Conservation (phyloP, 2,888 invertebrate genomes). For the Aphrophora alni region DNA sequence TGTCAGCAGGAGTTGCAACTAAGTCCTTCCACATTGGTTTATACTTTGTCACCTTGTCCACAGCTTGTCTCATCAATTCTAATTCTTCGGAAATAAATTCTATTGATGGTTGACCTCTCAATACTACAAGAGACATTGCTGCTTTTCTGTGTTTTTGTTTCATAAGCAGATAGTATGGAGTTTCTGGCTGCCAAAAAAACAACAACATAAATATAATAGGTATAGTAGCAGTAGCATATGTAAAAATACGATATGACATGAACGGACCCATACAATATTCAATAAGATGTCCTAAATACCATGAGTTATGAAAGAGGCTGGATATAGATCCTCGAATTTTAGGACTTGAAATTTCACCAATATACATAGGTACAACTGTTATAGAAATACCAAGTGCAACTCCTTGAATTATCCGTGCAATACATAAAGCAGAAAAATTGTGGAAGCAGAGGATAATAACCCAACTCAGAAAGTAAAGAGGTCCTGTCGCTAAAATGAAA, state of each 20-base stretch:
- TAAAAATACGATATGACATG: slow-evolving; percentile 24
- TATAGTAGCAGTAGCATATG: slow-evolving; percentile 21
- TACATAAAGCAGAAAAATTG: slow-evolving; percentile 43
- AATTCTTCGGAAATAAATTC: slow-evolving; percentile 29
- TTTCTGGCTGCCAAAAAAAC: slow-evolving; percentile 24
- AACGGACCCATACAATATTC: slow-evolving; percentile 40
- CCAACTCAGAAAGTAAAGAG: slow-evolving; percentile 47
- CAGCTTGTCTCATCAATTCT: slow-evolving; percentile 26
- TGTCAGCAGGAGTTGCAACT: slow-evolving; percentile 31
- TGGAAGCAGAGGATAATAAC: slow-evolving; percentile 45
- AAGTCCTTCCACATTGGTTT: slow-evolving; percentile 39
- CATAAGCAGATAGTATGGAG: slow-evolving; percentile 34
- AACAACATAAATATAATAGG: slow-evolving; percentile 28
- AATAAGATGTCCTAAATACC: slow-evolving; percentile 29
- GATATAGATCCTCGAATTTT: slow-evolving; percentile 33
- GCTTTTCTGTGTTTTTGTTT: slow-evolving; percentile 23
- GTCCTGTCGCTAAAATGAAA: slow-evolving; percentile 44
- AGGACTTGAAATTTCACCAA: slow-evolving; percentile 39
- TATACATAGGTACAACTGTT: slow-evolving; percentile 40
- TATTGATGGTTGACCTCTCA: not conserved
- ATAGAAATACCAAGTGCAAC: slow-evolving; percentile 34
- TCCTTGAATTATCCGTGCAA: slow-evolving; percentile 40
- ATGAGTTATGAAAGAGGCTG: slow-evolving; percentile 33
- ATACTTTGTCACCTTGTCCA: slow-evolving; percentile 34
- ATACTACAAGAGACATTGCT: slow-evolving; percentile 2